Evolutionary conservation across 2,888 invertebrate species (phyloP), one percentile per base, ranked within the genome.

Genomic region (Sarcophaga variegata): DNA sequence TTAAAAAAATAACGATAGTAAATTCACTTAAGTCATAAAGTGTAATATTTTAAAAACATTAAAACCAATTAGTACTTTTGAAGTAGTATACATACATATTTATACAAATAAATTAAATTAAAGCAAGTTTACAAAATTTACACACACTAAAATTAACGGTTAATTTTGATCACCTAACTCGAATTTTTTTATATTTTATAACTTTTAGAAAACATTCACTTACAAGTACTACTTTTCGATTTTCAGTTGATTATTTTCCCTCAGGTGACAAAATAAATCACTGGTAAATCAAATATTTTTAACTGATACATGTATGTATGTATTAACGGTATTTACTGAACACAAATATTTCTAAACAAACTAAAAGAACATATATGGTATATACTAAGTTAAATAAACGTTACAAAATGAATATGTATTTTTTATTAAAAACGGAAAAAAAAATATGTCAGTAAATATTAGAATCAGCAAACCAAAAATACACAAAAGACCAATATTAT

Each of bases 1-100:
- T 66, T 22, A 62, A 77, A 87, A 83, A 86, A 85, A 60, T 60
- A 83, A 79, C 85, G 83, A 84, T 78, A 81, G 80, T 88, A 87
- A 85, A 88, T 86, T 62, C 20, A 37, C 37, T 37, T 37, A 0
- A 37, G 37, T 8, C 8, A 37, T 37, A 78, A 64, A 49, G 11
- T 17, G 62, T 72, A 71, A 4, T 66, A 70, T 77, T 76, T 71
- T 67, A 25, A 83, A 80, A 71, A 70, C 69, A 70, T 76, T 82
- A 71, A 70, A 59, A 71, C 27, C 14, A 69, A 37, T 37, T 2
- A 37, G 37, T 37, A 37, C 37, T 37, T 54, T 14, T 54, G 17
- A 14, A 20, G n/a, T 25, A 77, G 66, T 27, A 63, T 71, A 79
- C 14, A 81, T 74, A 60, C 60, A 77, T 69, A 76, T 59, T 59